Percentiles rank a stretch among this genome's conserved stretches.
phyloP scores from a whole-genome alignment of 2,797 vertebrate genomes.

The Macropodus opercularis region DNA sequence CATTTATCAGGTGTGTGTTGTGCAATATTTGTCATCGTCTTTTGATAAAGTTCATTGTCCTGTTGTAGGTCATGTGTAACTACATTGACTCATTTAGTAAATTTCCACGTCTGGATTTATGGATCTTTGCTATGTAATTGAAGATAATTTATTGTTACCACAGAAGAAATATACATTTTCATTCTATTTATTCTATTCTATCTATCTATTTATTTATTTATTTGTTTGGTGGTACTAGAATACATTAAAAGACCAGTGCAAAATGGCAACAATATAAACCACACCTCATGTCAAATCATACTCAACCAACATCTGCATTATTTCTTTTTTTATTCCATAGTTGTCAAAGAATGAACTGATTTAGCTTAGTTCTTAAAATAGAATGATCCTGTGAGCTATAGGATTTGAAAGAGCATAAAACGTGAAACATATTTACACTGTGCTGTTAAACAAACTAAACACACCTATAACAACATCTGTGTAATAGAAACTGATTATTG shows the following conservation, averaged over 20 bases:
- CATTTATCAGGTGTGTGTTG: conserved; percentile 2
- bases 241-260: no score
- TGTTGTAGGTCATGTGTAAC: background rate
- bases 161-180: background rate
- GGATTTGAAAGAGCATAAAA: no score
- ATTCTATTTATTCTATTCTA: background rate
- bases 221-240: no score
- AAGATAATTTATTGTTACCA: background rate
- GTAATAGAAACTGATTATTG: background rate
- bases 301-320: no score
- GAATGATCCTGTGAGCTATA: background rate
- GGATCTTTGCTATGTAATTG: background rate
- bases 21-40: conserved; percentile 15
- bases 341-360: no score
- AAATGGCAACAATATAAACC: no score
- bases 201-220: no score
- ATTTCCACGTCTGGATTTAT: background rate
- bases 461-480: background rate
- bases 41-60: no score
- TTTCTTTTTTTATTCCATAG: no score
- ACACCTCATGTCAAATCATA: no score
- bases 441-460: background rate
- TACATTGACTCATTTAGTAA: background rate
- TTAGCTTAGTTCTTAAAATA: background rate
- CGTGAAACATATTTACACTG: background rate